Percentiles rank a stretch among this genome's conserved stretches.
Conservation (phyloP, 2,888 invertebrate genomes). For the Orchesellides sinensis region DNA sequence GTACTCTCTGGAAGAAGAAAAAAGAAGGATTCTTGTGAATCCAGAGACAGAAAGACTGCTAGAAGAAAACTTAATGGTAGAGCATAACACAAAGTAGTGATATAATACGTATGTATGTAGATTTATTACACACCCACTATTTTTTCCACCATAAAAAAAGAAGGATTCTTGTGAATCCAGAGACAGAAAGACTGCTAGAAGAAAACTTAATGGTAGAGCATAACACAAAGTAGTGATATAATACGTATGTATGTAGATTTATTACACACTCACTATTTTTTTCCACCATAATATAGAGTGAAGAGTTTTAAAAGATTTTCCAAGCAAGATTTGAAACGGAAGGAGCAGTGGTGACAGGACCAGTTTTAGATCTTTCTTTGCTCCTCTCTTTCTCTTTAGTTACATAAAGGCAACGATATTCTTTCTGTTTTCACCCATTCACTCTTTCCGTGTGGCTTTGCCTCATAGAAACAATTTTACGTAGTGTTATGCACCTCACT, state of each 20-base stretch:
- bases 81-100: too few relatives aligned
- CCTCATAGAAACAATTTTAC: too few relatives aligned
- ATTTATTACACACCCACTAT: too few relatives aligned
- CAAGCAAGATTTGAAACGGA: constrained; percentile 18
- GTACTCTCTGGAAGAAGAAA: constrained; percentile 12
- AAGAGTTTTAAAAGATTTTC: constrained; percentile 11
- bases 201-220: not conserved
- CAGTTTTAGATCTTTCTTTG: constrained; percentile 13
- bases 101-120: not conserved
- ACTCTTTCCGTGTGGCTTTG: too few relatives aligned
- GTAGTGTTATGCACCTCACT: too few relatives aligned
- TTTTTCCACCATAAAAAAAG: not conserved
- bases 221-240: too few relatives aligned
- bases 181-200: constrained; percentile 10
- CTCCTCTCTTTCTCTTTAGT: not conserved
- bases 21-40: too few relatives aligned
- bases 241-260: not conserved
- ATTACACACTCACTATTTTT: too few relatives aligned
- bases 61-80: not conserved
- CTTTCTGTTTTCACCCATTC: too few relatives aligned
- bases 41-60: constrained; percentile 7
- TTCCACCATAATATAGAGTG: not conserved
- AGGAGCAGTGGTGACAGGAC: constrained; percentile 39
- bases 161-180: too few relatives aligned
- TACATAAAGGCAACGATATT: too few relatives aligned